Evolutionary conservation across 2,797 vertebrate genomes (phyloP).

Genomic region (Mus minutoides): DNA sequence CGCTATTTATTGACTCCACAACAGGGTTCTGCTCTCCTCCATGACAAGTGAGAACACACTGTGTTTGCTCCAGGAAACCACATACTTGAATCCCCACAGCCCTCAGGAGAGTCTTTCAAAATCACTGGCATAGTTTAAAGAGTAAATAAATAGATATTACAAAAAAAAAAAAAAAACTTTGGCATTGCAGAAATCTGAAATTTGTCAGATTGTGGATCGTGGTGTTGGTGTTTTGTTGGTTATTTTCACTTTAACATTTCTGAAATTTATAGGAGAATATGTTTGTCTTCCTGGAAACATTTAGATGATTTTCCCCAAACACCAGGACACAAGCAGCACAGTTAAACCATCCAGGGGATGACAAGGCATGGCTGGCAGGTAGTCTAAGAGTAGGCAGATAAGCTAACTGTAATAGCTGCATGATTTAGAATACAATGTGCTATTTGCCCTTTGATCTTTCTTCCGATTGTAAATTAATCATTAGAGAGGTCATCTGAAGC

Average conservation of each 20-base stretch:
- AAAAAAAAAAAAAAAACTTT: background rate
- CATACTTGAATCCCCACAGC: background rate
- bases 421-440: constrained; percentile 55
- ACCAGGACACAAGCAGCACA: constrained; percentile 7
- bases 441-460: constrained; percentile 71
- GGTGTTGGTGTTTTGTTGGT: constrained; percentile 1
- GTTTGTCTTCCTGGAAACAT: constrained; percentile 50
- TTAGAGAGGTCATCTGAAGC: constrained; percentile 47
- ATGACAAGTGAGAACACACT: background rate
- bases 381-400: constrained; percentile 49
- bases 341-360: background rate
- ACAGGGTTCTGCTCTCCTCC: background rate
- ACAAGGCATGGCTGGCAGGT: constrained; percentile 10
- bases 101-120: background rate
- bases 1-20: background rate
- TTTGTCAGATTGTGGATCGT: background rate
- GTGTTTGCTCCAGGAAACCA: background rate
- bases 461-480: constrained; percentile 75
- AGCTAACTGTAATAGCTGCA: constrained; percentile 8
- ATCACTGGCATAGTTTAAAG: background rate
- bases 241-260: constrained; percentile 38
- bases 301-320: constrained; percentile 33
- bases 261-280: constrained; percentile 46
- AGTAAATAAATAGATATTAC: background rate
- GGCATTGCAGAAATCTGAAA: constrained; percentile 5